A percentile compares a stretch with the other conserved stretches of the same genome.
Evolutionary conservation across 2,797 vertebrate species (phyloP).

Genomic region (Periophthalmus magnuspinnatus): DNA sequence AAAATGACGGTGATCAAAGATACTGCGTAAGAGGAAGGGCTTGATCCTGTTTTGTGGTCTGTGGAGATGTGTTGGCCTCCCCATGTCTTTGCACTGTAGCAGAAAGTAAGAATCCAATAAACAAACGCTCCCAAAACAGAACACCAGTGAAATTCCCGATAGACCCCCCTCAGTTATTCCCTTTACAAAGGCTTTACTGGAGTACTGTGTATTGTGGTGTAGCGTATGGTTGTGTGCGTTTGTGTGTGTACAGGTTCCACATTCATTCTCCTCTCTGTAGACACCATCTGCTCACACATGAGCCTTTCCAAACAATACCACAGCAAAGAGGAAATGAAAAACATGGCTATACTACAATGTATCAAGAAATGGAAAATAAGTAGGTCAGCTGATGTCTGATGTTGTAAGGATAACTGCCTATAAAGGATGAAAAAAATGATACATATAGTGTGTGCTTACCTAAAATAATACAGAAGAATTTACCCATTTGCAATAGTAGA

Average conservation of each 20-base stretch:
- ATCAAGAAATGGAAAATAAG: slow-evolving; percentile 24
- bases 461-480: neutral
- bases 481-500: neutral
- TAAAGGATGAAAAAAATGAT: slow-evolving; percentile 17
- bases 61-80: slow-evolving; percentile 31
- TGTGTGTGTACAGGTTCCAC: slow-evolving; percentile 46
- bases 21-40: slow-evolving; percentile 19
- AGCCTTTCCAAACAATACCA: slow-evolving; percentile 74
- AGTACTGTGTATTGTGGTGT: slow-evolving; percentile 34
- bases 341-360: slow-evolving; percentile 46
- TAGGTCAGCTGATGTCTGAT: slow-evolving; percentile 24
- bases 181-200: slow-evolving; percentile 50
- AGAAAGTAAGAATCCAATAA: slow-evolving; percentile 51
- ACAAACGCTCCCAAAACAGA: slow-evolving; percentile 66
- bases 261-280: slow-evolving; percentile 68
- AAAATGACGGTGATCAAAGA: slow-evolving; percentile 55
- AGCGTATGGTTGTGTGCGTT: slow-evolving; percentile 31
- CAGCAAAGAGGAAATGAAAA: slow-evolving; percentile 51
- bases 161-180: slow-evolving; percentile 52
- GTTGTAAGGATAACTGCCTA: neutral
- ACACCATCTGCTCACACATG: slow-evolving; percentile 77
- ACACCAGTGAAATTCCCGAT: slow-evolving; percentile 57
- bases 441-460: neutral
- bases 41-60: slow-evolving; percentile 38
- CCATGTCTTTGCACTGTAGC: slow-evolving; percentile 41